Evolutionary conservation across 2,797 vertebrate genomes (phyloP).

Genomic region (Micromesistius poutassou): DNA sequence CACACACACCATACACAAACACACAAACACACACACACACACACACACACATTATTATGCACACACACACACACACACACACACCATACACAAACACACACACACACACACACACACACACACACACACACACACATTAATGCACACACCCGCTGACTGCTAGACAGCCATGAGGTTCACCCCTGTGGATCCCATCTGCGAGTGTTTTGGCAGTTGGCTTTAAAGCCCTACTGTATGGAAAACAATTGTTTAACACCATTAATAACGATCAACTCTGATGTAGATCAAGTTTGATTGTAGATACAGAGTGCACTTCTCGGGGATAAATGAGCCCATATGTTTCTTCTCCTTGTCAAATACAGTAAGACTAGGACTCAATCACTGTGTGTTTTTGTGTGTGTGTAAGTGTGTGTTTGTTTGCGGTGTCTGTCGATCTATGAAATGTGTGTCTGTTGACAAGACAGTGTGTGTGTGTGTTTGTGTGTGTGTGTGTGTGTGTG

Average conservation of each 20-base stretch:
- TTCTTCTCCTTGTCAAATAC: neutral
- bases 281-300: neutral
- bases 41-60: neutral
- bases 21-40: conserved; percentile 2
- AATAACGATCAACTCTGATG: neutral
- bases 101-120: conserved; percentile 29
- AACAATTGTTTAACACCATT: neutral
- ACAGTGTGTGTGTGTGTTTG: neutral
- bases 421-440: neutral
- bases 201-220: neutral
- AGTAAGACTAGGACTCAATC: neutral
- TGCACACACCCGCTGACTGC: neutral
- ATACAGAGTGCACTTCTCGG: neutral
- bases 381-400: neutral
- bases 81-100: neutral
- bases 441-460: neutral
- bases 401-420: neutral
- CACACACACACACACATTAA: conserved; percentile 1
- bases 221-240: neutral
- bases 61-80: neutral
- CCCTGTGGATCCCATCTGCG: neutral
- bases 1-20: conserved; percentile 17
- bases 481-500: too few relatives aligned
- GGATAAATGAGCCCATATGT: neutral
- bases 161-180: neutral